Conservation (phyloP, 2,888 invertebrate species). For the Thymelicus lineola region DNA sequence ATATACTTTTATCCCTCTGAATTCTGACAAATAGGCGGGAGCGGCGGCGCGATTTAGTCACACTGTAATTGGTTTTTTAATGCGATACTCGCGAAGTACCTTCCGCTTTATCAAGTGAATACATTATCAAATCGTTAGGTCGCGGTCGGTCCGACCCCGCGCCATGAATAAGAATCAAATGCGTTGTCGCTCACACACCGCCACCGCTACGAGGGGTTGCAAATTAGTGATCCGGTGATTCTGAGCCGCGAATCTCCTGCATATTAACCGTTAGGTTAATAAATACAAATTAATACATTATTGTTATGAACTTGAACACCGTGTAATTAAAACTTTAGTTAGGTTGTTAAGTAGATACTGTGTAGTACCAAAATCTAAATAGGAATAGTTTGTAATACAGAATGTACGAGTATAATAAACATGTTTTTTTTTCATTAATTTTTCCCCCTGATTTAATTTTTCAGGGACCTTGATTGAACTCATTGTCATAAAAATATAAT, state of each 20-base stretch:
- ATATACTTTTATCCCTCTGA: conserved; percentile 80
- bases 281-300: conserved; percentile 75
- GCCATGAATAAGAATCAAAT: conserved; percentile 83
- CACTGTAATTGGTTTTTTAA: conserved; percentile 85
- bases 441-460: no score
- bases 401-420: no score
- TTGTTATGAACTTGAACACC: conserved; percentile 48
- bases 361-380: no score
- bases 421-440: no score
- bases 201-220: conserved; percentile 58
- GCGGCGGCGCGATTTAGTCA: conserved; percentile 79
- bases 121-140: conserved; percentile 84
- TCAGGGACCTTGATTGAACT: no score
- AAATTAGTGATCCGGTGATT: conserved; percentile 78
- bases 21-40: conserved; percentile 83
- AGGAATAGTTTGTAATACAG: no score
- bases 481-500: no score
- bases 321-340: conserved; percentile 12
- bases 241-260: conserved; percentile 59
- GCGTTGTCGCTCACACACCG: conserved; percentile 63
- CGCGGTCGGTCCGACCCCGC: conserved; percentile 67
- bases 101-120: conserved; percentile 85
- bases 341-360: conserved; percentile 3
- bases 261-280: conserved; percentile 75
- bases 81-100: conserved; percentile 81